Evolutionary conservation across 2,797 vertebrate genomes (phyloP).

Genomic region (Falco peregrinus): DNA sequence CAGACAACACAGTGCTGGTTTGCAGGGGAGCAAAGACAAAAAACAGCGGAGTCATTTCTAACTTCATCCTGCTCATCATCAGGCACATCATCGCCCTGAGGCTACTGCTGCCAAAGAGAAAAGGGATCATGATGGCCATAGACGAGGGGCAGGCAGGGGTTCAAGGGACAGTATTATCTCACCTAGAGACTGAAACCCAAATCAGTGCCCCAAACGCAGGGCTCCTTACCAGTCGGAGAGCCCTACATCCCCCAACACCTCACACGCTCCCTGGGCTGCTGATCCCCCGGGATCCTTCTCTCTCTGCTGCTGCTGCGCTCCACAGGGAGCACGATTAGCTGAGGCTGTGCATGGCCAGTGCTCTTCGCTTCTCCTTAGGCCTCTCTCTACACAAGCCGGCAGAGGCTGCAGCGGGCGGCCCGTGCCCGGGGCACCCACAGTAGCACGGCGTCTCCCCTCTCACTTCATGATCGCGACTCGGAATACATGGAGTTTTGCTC

Average conservation of each 20-base stretch:
- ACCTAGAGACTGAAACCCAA: constrained; percentile 36
- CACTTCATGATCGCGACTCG: constrained; percentile 59
- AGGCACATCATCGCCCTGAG: constrained; percentile 65
- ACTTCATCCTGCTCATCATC: constrained; percentile 71
- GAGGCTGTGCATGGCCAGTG: constrained; percentile 62
- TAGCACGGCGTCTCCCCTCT: background rate
- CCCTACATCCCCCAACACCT: constrained; percentile 53
- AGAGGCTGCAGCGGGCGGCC: background rate
- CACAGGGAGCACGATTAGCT: constrained; percentile 36
- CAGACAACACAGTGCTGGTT: constrained; percentile 75
- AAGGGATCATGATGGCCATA: constrained; percentile 74
- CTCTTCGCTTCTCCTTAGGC: background rate
- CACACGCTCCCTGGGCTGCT: background rate
- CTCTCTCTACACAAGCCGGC: background rate
- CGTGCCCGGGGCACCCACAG: constrained; percentile 16
- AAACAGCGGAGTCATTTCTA: constrained; percentile 75
- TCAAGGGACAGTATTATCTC: constrained; percentile 4
- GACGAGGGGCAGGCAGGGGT: background rate
- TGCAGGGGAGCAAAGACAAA: constrained; percentile 73
- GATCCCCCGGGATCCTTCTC: constrained; percentile 45
- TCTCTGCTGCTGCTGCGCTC: background rate
- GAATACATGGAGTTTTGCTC: constrained; percentile 7
- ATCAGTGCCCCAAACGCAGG: background rate
- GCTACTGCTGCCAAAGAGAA: constrained; percentile 69
- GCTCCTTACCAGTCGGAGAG: background rate